Percentiles rank a stretch among this genome's conserved stretches.
Evolutionary conservation across 2,888 invertebrate genomes (phyloP).

Genomic region (Netelia virgata): DNA sequence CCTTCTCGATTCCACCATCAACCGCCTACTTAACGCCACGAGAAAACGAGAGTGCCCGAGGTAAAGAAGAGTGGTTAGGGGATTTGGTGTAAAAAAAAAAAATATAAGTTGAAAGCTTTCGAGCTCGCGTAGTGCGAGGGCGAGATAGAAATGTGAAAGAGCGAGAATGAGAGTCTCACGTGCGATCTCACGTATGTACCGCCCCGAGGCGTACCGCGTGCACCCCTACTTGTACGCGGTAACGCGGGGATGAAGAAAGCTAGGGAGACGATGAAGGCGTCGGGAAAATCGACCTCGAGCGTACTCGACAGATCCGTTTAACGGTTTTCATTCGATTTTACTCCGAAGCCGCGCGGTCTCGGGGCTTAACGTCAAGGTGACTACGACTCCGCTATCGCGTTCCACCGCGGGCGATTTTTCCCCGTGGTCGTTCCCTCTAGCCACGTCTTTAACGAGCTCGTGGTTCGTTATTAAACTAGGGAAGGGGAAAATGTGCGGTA

Average conservation of each 20-base stretch:
- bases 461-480: constrained; percentile 48
- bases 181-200: neutral
- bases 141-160: constrained; percentile 19
- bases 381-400: constrained; percentile 26
- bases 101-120: constrained; percentile 54
- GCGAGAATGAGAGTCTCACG: constrained; percentile 11
- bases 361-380: constrained; percentile 39
- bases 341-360: constrained; percentile 3
- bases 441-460: constrained; percentile 32
- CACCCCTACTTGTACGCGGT: constrained; percentile 23
- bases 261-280: constrained; percentile 39
- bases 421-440: neutral
- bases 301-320: constrained; percentile 73
- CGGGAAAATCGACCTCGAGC: constrained; percentile 65
- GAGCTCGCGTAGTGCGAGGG: constrained; percentile 19
- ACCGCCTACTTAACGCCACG: constrained; percentile 63
- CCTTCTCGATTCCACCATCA: constrained; percentile 50
- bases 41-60: constrained; percentile 33
- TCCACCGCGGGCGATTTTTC: constrained; percentile 8
- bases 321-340: constrained; percentile 69
- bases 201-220: neutral
- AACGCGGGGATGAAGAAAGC: constrained; percentile 27
- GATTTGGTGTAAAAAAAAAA: constrained; percentile 22
- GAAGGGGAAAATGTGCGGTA: constrained; percentile 15
- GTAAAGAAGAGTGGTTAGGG: constrained; percentile 16